Base-by-base conservation (phyloP, 1,140 invertebrate genomes). In the Brachionus plicatilis region DNA sequence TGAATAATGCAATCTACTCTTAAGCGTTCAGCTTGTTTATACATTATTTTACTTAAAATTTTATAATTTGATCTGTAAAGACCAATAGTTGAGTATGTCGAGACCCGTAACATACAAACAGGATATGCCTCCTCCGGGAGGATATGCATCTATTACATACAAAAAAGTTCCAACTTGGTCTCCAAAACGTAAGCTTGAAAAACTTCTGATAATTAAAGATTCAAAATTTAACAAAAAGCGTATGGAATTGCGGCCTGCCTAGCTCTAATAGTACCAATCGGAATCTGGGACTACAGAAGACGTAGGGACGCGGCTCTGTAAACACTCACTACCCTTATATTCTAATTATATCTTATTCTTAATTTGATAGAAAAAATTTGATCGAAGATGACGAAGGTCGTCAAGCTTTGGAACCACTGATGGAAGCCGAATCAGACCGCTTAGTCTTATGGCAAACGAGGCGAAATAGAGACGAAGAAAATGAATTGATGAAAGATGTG, bases 401-500 rank as follows among this genome's bases (percentile, higher is more conserved):
- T 85, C 91, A 94, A 89, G 94, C 93, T 0, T 88, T 96, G 24
- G 90, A 91, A 80, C 94, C 95, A 0, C 87, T 96, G 85, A 86
- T 96, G 65, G 80, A 93, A 33, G 95, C 95, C 7, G 95, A 96
- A 90, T 91, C 65, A 17, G 70, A 60, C 85, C 87, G 12, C 85
- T 93, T 92, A 50, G 92, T 90, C 86, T 89, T 97, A 87, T 95
- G 94, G 86, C 93, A 95, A 87, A 79, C 95, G 2, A 91, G 93
- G 76, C 91, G 91, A 66, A 95, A 95, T 89, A 91, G 94, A 17
- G 94, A 96, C 75, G 93, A 93, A 83, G 95, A 97, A 89, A 91
- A 91, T 56, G 92, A 94, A 84, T 90, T 97, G 9, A 97, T 96
- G 95, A 92, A 92, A 84, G 92, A 96, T 89, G 94, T 95, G 3